Conservation (phyloP, 2,797 vertebrate species). For the Lycodopsis pacificus region DNA sequence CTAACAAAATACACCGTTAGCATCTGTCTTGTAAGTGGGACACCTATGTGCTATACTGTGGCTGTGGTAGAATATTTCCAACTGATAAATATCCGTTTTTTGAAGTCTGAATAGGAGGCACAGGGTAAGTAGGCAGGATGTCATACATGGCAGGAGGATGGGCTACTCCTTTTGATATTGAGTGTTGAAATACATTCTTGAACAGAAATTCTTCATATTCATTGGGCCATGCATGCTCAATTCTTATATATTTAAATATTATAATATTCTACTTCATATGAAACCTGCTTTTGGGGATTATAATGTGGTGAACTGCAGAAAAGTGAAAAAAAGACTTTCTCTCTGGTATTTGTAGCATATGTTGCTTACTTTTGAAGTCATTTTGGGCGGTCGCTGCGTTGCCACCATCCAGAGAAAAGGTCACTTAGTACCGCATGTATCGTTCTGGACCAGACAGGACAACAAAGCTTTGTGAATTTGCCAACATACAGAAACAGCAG, state of each 20-base stretch:
- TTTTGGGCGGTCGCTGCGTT: not conserved
- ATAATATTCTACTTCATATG: not conserved
- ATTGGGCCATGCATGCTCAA: not conserved
- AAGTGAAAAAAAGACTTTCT: not conserved
- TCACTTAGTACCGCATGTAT: not conserved
- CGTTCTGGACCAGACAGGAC: not conserved
- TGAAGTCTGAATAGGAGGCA: not conserved
- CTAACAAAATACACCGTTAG: not conserved
- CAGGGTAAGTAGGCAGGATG: not conserved
- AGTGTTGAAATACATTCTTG: not conserved
- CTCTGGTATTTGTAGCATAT: not conserved
- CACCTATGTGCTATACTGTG: not conserved
- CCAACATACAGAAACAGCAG: slow-evolving; percentile 12
- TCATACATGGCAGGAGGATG: not conserved
- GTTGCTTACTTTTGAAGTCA: not conserved
- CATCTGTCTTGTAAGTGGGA: not conserved
- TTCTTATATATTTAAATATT: not conserved
- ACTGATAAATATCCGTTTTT: not conserved
- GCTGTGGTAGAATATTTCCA: not conserved
- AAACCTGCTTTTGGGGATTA: not conserved
- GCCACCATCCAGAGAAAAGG: not conserved
- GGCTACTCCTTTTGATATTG: not conserved
- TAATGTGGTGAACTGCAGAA: not conserved
- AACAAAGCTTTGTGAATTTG: not conserved
- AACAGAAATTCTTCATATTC: not conserved